These are phyloP conservation scores for Drosophila tanythrix DNA, from an alignment of 2,888 invertebrate species.

Conservation along the genomic window DNA sequence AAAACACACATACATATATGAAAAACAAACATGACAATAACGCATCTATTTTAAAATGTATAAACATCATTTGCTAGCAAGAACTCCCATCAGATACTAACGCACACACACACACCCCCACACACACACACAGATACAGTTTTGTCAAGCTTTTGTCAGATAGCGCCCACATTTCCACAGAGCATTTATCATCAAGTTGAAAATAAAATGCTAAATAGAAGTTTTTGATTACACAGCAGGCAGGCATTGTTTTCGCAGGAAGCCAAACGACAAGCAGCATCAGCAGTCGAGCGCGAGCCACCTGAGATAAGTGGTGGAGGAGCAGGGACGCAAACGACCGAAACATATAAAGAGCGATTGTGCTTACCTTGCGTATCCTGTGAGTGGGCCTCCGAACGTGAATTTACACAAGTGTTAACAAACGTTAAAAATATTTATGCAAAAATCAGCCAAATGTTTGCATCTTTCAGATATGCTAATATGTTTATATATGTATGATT, in stretches of 20 bases:
- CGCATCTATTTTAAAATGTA: constrained; percentile 41
- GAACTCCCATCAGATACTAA: constrained; percentile 16
- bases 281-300: constrained; percentile 28
- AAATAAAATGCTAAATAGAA: constrained; percentile 72
- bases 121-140: background rate
- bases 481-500: background rate
- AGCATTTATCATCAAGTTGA: constrained; percentile 74
- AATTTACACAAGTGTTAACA: constrained; percentile 64
- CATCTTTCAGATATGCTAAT: constrained; percentile 30
- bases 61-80: constrained; percentile 28
- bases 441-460: constrained; percentile 40
- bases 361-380: constrained; percentile 42
- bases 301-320: background rate
- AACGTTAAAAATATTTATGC: constrained; percentile 47
- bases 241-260: constrained; percentile 44
- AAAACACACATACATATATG: background rate
- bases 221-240: constrained; percentile 66
- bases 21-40: constrained; percentile 12
- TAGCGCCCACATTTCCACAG: constrained; percentile 62
- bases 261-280: constrained; percentile 49
- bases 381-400: background rate
- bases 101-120: background rate
- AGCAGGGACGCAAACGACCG: background rate
- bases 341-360: constrained; percentile 28
- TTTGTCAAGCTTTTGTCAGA: constrained; percentile 28